Evolutionary conservation across 2,113 vertebrate genomes (phyloP).

Genomic region (Eptesicus fuscus): DNA sequence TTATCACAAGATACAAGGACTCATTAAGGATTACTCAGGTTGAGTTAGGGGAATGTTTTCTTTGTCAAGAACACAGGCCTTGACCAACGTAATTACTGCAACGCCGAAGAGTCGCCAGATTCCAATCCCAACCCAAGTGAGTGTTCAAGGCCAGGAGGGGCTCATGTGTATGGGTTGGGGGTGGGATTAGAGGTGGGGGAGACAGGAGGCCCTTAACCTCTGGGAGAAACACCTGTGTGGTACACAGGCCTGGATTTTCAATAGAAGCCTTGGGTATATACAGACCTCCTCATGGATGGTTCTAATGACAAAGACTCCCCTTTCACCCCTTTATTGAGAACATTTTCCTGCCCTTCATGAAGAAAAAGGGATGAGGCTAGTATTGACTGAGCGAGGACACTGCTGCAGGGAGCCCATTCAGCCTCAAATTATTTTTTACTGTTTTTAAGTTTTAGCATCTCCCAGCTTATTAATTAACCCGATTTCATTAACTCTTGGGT

Average conservation of each 20-base stretch:
- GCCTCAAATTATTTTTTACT: background rate
- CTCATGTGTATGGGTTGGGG: rapidly evolving
- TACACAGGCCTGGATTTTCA: background rate
- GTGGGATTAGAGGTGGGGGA: too few species aligned
- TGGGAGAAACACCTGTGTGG: constrained; percentile 38
- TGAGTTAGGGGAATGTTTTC: constrained; percentile 87
- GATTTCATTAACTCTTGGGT: constrained; percentile 34
- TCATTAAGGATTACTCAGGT: constrained; percentile 89
- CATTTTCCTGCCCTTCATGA: background rate
- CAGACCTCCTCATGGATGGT: background rate
- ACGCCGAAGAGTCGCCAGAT: constrained; percentile 42
- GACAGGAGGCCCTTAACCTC: background rate
- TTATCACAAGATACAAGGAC: constrained; percentile 90
- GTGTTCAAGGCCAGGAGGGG: constrained; percentile 31
- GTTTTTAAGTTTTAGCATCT: background rate
- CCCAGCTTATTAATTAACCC: background rate
- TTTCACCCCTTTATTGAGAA: background rate
- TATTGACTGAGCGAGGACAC: constrained; percentile 16
- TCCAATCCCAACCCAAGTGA: background rate
- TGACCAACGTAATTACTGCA: constrained; percentile 79
- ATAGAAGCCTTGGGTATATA: background rate
- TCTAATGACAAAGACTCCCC: background rate
- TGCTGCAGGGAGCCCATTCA: background rate
- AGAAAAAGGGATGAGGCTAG: background rate
- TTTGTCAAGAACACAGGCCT: constrained; percentile 81